Conservation (phyloP, 2,797 vertebrate genomes). For the Cygnus olor region DNA sequence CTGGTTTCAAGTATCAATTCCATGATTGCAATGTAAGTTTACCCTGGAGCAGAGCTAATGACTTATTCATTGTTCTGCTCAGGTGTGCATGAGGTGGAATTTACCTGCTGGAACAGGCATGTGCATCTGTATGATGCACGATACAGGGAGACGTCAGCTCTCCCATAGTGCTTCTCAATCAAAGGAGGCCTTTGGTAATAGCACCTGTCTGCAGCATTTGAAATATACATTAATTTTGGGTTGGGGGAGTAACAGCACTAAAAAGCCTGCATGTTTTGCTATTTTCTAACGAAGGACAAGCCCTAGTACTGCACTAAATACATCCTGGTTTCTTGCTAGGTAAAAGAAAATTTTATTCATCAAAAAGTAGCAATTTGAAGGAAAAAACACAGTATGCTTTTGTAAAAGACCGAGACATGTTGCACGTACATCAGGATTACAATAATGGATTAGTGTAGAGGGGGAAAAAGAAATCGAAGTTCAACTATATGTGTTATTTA, state of each 20-base stretch:
- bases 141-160: neutral
- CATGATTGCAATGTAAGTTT: slow-evolving; percentile 54
- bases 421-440: neutral
- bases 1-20: slow-evolving; percentile 62
- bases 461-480: neutral
- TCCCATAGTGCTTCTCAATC: neutral
- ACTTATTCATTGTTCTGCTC: slow-evolving; percentile 67
- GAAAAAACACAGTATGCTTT: neutral
- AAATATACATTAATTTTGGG: neutral
- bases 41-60: slow-evolving; percentile 51
- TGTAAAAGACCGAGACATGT: neutral
- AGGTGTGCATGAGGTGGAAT: slow-evolving; percentile 30
- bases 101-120: neutral
- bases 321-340: neutral
- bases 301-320: neutral
- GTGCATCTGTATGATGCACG: neutral
- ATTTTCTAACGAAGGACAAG: neutral
- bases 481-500: neutral
- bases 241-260: neutral
- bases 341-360: neutral
- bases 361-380: neutral
- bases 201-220: neutral
- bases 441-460: neutral
- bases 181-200: neutral
- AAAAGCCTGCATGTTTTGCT: neutral